Evolutionary conservation across 2,797 vertebrate species (phyloP).

Genomic region (Phrynocephalus forsythii): DNA sequence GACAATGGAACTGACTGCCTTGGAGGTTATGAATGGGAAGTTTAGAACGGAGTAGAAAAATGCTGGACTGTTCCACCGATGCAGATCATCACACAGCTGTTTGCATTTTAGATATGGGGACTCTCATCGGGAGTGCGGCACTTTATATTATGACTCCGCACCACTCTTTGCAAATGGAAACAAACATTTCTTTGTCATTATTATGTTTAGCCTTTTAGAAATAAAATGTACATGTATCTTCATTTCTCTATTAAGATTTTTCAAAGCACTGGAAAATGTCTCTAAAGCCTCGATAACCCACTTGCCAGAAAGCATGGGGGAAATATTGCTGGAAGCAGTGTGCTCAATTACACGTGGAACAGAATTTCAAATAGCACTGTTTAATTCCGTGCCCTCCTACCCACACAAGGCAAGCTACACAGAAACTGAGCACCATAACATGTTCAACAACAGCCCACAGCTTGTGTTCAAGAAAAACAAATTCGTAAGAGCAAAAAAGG

Average conservation of each 20-base stretch:
- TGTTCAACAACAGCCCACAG: neutral
- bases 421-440: neutral
- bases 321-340: neutral
- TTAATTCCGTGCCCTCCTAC: neutral
- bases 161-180: neutral
- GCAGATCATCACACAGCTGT: too few species aligned
- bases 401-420: neutral
- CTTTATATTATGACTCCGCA: neutral
- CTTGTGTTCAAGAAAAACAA: neutral
- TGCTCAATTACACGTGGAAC: too few species aligned
- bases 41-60: too few species aligned
- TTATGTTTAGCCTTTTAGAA: neutral
- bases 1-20: too few species aligned
- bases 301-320: neutral
- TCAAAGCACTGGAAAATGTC: neutral
- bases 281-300: neutral
- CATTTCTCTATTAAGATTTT: neutral
- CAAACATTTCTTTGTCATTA: neutral
- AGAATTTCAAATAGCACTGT: slow-evolving; percentile 9
- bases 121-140: too few species aligned
- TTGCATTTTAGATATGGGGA: too few species aligned
- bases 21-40: too few species aligned
- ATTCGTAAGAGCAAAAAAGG: neutral
- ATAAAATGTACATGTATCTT: neutral
- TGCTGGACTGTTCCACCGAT: too few species aligned